phyloP scores from a whole-genome alignment of 2,888 invertebrate genomes.

The Agrochola lota region DNA sequence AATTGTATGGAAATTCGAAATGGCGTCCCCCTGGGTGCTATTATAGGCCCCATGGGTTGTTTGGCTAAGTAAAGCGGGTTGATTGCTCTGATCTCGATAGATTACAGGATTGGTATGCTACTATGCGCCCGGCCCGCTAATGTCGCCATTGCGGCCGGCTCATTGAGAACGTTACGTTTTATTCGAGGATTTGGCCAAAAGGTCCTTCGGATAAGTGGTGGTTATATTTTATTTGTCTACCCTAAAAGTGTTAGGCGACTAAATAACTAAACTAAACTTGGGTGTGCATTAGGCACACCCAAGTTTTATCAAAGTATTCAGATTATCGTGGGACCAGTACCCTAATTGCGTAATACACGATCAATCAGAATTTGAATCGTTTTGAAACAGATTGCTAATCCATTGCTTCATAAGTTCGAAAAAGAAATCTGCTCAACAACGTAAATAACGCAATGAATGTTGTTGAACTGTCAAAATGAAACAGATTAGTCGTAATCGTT shows the following conservation, averaged over 20 bases:
- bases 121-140: slow-evolving; percentile 59
- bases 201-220: slow-evolving; percentile 49
- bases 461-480: too few relatives aligned
- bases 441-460: too few relatives aligned
- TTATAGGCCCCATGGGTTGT: slow-evolving; percentile 51
- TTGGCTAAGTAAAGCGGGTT: slow-evolving; percentile 56
- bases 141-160: slow-evolving; percentile 58
- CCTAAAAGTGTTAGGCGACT: slow-evolving; percentile 10
- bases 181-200: slow-evolving; percentile 59
- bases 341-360: too few relatives aligned
- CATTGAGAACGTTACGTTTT: slow-evolving; percentile 66
- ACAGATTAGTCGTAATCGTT: too few relatives aligned
- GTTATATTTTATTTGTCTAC: slow-evolving; percentile 54
- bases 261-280: too few relatives aligned
- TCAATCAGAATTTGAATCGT: too few relatives aligned
- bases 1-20: slow-evolving; percentile 36
- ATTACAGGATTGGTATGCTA: slow-evolving; percentile 51
- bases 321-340: too few relatives aligned
- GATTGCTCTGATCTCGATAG: slow-evolving; percentile 56
- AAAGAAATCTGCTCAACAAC: too few relatives aligned
- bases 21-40: slow-evolving; percentile 57
- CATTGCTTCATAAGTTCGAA: too few relatives aligned
- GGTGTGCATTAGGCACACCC: too few relatives aligned
- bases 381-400: too few relatives aligned
- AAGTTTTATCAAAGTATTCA: not conserved